Percentiles rank a stretch among this genome's conserved stretches.
Conservation (phyloP, 1,140 invertebrate genomes). For the Drosophila repletoides region DNA sequence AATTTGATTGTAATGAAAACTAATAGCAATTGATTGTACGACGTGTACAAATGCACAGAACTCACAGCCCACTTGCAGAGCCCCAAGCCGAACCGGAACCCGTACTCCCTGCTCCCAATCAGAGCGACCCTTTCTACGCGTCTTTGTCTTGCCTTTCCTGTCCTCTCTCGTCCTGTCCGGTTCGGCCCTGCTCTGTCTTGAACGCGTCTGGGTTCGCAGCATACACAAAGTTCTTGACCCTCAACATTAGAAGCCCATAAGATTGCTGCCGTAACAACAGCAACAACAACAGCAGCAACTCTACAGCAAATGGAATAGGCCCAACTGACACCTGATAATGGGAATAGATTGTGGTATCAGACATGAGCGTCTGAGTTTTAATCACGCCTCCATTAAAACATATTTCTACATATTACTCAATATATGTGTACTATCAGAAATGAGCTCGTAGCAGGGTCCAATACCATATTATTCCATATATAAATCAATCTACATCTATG, state of each 20-base stretch:
- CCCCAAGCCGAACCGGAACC: no score
- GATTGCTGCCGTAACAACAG: not conserved
- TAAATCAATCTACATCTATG: no score
- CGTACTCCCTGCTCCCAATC: not conserved
- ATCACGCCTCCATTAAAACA: not conserved
- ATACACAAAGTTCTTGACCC: conserved; percentile 29
- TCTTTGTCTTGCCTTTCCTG: not conserved
- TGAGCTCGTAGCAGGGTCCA: no score
- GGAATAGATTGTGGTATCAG: conserved; percentile 49
- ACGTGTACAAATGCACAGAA: conserved; percentile 69
- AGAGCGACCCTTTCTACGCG: conserved; percentile 33
- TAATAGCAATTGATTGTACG: conserved; percentile 78
- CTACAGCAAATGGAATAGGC: conserved; percentile 46
- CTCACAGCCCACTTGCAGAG: no score
- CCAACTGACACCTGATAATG: conserved; percentile 66
- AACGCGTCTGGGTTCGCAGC: not conserved
- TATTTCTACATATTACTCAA: not conserved
- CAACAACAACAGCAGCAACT: conserved; percentile 5
- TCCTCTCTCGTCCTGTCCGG: conserved; percentile 2
- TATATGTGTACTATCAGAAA: no score
- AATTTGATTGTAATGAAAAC: conserved; percentile 77
- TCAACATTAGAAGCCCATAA: conserved; percentile 20
- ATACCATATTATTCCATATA: no score
- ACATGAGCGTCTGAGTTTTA: not conserved
- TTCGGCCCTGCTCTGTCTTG: not conserved